These are phyloP conservation scores for Zosterops pallidus DNA, from an alignment of 2,113 vertebrate species.

Conservation along the genomic window DNA sequence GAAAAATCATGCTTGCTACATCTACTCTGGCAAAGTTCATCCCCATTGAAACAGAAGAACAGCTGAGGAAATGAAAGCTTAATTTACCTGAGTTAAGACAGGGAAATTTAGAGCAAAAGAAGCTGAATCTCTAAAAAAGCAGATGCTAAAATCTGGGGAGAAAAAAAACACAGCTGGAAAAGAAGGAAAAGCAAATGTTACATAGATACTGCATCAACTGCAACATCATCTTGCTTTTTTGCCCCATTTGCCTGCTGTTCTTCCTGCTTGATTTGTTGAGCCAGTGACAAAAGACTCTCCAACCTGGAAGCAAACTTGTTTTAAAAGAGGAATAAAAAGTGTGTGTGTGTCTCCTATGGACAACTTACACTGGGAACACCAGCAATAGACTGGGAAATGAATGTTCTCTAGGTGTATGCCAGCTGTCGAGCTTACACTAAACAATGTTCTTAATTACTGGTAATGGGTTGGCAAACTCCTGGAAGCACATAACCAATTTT, in stretches of 20 bases:
- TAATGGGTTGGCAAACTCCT: constrained; percentile 31
- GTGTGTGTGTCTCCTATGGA: neutral
- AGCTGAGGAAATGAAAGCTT: neutral
- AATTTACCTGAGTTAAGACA: neutral
- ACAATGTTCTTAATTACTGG: constrained; percentile 32
- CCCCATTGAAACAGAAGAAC: neutral
- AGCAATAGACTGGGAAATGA: neutral
- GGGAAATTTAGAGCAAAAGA: neutral
- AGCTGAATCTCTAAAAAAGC: neutral
- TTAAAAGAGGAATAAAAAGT: neutral
- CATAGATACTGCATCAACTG: neutral
- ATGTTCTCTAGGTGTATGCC: constrained; percentile 32
- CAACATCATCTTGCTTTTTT: neutral
- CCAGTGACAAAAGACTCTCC: neutral
- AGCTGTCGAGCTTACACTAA: neutral
- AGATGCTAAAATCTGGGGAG: neutral
- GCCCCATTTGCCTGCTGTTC: neutral
- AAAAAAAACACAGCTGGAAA: neutral
- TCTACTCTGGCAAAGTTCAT: neutral
- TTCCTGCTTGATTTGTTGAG: neutral
- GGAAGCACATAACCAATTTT: neutral
- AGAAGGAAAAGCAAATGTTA: neutral
- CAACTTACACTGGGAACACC: neutral
- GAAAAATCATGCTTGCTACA: neutral
- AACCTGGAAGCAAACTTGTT: neutral